Base-by-base conservation (phyloP, 2,888 invertebrate species). In the Clistopyga incitator region DNA sequence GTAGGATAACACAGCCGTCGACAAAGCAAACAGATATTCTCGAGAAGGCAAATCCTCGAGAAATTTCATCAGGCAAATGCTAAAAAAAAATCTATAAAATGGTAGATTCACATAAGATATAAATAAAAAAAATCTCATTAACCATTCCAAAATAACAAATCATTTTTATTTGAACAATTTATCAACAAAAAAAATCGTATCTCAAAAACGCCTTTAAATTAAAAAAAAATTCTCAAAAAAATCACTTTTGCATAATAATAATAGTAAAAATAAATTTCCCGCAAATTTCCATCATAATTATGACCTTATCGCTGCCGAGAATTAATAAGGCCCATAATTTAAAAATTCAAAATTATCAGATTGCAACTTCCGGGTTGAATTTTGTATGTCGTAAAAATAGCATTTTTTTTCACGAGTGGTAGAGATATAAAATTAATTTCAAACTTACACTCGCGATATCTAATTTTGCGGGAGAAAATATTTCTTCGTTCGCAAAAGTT, bases 401-500 rank as follows among this genome's bases (percentile, higher is more conserved):
- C 15, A 13, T n/a, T 25, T 29, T 15, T 15, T 6, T 1, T 29
- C 29, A 0, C 59, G 59, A 2, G 29, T 2, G 13, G 59, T 29
- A 29, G 29, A 6, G 29, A 59, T 29, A 29, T 25, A 59, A 59
- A 59, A 59, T 29, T 29, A 6, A 59, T 29, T 59, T 29, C 15
- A 59, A 59, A 56, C 13, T 23, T 25, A 18, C 25, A 29, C 15
- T 59, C 0, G 15, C 59, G 29, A 59, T 59, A 29, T 29, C 29
- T n/a, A 34, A 61, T 61, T 29, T n/a, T 61, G 8, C n/a, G 6
- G 1, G 6, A 38, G 61, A 61, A 18, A 61, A 61, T 61, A 61
- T 34, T 38, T 61, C 18, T 61, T 34, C 34, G 34, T 61, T 61
- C 61, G 38, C 6, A 61, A 61, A 61, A 61, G 10, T 61, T 61